Evolutionary conservation across 2,888 invertebrate species (phyloP), one percentile per base, ranked within the genome.

Genomic region (Cheilosia scutellata): DNA sequence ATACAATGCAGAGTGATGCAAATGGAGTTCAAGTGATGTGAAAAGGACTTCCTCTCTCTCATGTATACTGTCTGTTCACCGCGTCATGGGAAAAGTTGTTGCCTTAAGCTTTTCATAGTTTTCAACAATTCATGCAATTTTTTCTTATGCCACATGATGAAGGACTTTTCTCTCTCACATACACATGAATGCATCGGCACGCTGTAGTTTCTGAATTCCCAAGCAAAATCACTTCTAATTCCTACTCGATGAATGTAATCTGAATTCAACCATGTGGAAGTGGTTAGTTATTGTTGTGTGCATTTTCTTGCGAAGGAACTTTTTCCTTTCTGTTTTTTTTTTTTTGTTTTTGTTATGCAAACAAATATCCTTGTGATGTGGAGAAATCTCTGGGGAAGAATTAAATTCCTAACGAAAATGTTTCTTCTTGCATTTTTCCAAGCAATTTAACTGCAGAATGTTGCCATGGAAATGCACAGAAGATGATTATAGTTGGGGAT

Each of bases 1-100:
- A 42, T 27, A 27, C 9, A 13, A 5, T 27, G 13, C 51, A 51
- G 20, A 51, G 20, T 25, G 25, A n/a, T 58, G 58, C 47, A 71
- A 71, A 71, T 60, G 33, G 60, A 72, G 60, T 51, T 62, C 60
- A 72, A 62, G 62, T 44, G 72, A 31, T 66, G 31, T 66, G 44
- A 20, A 31, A 44, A 31, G 31, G 44, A 57, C 57, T 57, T 66
- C 51, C 37, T 37, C 29, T 40, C 2, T 40, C 53, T 11, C 7
- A 9, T 27, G 20, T 20, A 20, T 20, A 9, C 53, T 53, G 13
- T 3, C 11, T 20, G 13, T 6, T 16, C 16, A 16, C 47, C 16
- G 7, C 42, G 33, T 9, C 11, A 37, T 37, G 9, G 37, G 20
- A 58, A 58, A 37, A 58, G 20, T 58, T 58, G 42, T 60, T 9